phyloP scores from a whole-genome alignment of 1,140 invertebrate species.

The Drosophila truncata region DNA sequence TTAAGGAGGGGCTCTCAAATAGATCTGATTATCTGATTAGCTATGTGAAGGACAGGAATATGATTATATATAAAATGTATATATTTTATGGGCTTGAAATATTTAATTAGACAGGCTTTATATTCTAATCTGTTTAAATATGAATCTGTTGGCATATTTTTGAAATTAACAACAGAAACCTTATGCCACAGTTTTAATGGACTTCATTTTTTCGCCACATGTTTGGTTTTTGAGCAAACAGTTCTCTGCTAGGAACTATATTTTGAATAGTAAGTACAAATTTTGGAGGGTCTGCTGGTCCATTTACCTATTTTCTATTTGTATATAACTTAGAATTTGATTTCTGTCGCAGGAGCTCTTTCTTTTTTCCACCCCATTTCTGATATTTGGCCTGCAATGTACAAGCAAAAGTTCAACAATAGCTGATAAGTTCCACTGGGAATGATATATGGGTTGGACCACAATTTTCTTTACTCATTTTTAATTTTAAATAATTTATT shows the following conservation, averaged over 20 bases:
- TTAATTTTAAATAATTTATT: no score
- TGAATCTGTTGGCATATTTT: neutral
- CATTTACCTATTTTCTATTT: no score
- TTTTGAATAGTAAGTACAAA: neutral
- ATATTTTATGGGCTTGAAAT: neutral
- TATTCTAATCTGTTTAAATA: neutral
- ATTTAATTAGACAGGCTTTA: neutral
- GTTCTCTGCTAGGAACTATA: neutral
- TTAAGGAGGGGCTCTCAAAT: neutral
- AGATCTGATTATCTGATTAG: slow-evolving; percentile 2
- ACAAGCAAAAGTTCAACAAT: no score
- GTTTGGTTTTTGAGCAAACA: neutral
- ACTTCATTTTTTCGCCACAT: neutral
- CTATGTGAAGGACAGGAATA: neutral
- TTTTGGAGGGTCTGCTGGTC: no score
- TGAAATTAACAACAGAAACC: neutral
- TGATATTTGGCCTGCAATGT: neutral
- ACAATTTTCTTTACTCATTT: no score
- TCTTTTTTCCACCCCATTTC: no score
- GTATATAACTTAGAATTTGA: no score
- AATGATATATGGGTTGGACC: no score
- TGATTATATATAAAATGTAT: neutral
- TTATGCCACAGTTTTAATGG: neutral
- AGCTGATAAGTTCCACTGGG: no score
- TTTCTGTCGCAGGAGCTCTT: no score